A percentile compares a stretch with the other conserved stretches of the same genome.
These are phyloP conservation scores for Lonchura striata DNA, from an alignment of 2,113 vertebrate genomes.

Conservation along the genomic window DNA sequence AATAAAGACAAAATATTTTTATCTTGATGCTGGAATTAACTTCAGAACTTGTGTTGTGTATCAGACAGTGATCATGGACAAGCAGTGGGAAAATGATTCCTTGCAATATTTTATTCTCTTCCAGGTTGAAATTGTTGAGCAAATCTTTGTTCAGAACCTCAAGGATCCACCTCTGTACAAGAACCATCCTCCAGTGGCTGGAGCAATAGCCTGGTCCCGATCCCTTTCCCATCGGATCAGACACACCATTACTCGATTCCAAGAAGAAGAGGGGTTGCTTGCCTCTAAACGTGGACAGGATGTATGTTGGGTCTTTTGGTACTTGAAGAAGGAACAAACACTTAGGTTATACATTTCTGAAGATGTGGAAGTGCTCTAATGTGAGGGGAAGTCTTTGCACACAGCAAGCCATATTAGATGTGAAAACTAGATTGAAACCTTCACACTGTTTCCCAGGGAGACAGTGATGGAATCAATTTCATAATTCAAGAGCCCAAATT, in stretches of 20 bases:
- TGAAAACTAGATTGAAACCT: neutral
- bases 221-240: slow-evolving; percentile 82
- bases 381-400: neutral
- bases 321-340: neutral
- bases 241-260: slow-evolving; percentile 80
- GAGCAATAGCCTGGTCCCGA: slow-evolving; percentile 87
- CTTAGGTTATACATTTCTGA: neutral
- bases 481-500: neutral
- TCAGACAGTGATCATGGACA: neutral
- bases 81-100: neutral
- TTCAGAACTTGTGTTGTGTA: neutral
- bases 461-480: neutral
- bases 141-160: slow-evolving; percentile 78
- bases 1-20: neutral
- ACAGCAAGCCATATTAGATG: neutral
- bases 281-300: slow-evolving; percentile 71
- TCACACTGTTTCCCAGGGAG: neutral
- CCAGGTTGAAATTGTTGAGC: slow-evolving; percentile 80
- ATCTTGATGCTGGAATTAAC: neutral
- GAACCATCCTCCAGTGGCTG: slow-evolving; percentile 84
- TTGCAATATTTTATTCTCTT: neutral
- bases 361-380: neutral
- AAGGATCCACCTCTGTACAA: slow-evolving; percentile 80
- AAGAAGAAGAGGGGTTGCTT: slow-evolving; percentile 79
- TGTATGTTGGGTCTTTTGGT: slow-evolving; percentile 58